Conservation (phyloP, 2,888 invertebrate species). For the Cataglyphis livida region DNA sequence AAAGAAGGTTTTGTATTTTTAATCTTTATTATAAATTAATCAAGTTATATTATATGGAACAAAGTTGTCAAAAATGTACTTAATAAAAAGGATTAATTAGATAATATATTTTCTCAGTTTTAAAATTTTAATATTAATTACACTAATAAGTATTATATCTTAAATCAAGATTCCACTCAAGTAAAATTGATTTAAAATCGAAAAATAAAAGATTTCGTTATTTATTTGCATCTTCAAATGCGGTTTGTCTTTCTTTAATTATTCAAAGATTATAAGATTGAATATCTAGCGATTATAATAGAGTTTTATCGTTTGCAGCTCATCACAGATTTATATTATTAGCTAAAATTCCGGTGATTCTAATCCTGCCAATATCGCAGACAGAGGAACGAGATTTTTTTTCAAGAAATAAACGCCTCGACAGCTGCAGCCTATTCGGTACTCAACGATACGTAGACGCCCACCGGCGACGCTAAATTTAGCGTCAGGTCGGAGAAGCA, state of each 20-base stretch:
- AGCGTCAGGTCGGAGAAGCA: slow-evolving; percentile 71
- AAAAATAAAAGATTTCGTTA: background rate
- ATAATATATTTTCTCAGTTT: background rate
- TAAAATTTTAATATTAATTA: background rate
- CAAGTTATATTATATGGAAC: background rate
- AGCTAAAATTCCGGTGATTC: slow-evolving; percentile 33
- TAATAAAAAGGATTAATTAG: background rate
- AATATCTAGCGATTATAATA: background rate
- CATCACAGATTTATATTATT: slow-evolving; percentile 1
- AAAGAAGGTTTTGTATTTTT: slow-evolving; percentile 13
- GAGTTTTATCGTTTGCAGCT: background rate
- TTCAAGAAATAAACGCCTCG: slow-evolving; percentile 61
- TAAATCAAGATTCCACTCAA: background rate
- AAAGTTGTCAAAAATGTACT: no score
- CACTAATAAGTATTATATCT: background rate
- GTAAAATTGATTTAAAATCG: background rate
- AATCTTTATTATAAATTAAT: background rate
- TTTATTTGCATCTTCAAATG: background rate
- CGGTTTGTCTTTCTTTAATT: background rate
- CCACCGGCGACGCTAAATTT: slow-evolving; percentile 83
- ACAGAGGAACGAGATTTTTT: slow-evolving; percentile 69
- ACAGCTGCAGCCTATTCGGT: slow-evolving; percentile 78
- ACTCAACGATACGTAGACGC: slow-evolving; percentile 76
- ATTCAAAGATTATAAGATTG: background rate
- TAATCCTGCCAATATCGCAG: slow-evolving; percentile 61